Evolutionary conservation across 2,113 vertebrate species (phyloP).

Genomic region (Pollachius pollachius): DNA sequence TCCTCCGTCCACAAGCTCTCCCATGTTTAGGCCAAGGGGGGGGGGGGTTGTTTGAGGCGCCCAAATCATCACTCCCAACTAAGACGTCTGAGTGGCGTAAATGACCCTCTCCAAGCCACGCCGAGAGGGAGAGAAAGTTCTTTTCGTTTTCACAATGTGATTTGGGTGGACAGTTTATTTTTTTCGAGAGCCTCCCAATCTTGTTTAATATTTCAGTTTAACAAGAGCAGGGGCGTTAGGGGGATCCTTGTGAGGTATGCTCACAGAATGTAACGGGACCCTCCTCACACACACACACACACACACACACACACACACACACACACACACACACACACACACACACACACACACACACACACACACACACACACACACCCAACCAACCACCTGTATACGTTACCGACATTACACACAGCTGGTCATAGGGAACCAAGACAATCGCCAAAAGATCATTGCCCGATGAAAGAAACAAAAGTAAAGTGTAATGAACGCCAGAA

Average conservation of each 20-base stretch:
- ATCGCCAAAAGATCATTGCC: not conserved
- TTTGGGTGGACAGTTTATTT: slow-evolving; percentile 24
- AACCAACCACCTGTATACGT: slow-evolving; percentile 22
- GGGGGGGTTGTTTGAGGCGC: not conserved
- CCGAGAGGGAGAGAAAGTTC: not conserved
- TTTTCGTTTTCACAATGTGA: slow-evolving; percentile 34
- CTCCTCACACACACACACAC: too few species aligned
- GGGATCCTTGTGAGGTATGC: not conserved
- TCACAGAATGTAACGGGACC: too few species aligned
- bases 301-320: too few species aligned
- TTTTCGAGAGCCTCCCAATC: slow-evolving; percentile 14
- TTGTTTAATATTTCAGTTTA: slow-evolving; percentile 55
- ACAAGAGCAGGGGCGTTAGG: slow-evolving; percentile 18
- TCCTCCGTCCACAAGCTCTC: slow-evolving; percentile 14
- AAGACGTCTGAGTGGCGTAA: slow-evolving; percentile 40
- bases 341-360: too few species aligned
- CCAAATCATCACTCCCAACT: slow-evolving; percentile 13
- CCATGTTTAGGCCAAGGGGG: not conserved
- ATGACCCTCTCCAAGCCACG: slow-evolving; percentile 44
- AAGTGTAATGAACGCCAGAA: not conserved
- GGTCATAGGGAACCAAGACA: slow-evolving; percentile 1
- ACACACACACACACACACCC: slow-evolving; percentile 5
- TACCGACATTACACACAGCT: slow-evolving; percentile 16
- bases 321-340: too few species aligned
- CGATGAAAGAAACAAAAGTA: not conserved